Base-by-base conservation (phyloP, 2,888 invertebrate genomes). In the Cataglyphis cursor region DNA sequence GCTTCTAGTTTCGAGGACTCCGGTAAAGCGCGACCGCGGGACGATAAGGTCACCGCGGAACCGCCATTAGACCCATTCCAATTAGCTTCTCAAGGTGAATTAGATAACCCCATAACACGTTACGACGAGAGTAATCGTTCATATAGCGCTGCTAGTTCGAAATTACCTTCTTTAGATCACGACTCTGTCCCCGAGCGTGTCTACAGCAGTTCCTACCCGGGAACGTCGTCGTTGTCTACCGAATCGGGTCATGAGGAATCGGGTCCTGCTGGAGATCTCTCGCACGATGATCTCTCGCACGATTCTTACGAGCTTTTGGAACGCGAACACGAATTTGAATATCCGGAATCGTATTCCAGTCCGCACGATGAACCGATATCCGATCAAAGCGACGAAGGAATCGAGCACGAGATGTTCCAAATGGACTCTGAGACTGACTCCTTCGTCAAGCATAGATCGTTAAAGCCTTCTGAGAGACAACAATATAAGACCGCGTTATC, bases 301-400 rank as follows among this genome's bases (percentile, higher is more conserved):
- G 98, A 98, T 94, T 98, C 98, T 92, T 98, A 98, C 94, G 98
- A 98, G 94, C 95, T 98, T 35, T 95, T 98, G 85, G 98, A 98
- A 94, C 97, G 97, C 93, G 95, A 95, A 91, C 94, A 94, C 88
- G 95, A 95, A 88, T 95, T 94, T 87, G 95, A 95, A 74, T 94
- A 94, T 80, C 93, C 94, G 5, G 95, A 95, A 83, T 95, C 95
- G 9, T 94, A 94, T 81, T 95, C 95, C 31, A 94, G 94, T 86
- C 93, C 93, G 0, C 93, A 89, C 0, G 94, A 94, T 66, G 93
- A 93, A 66, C 88, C 91, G 28, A 86, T 92, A 81, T 94, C 94
- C 28, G 95, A 94, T 44, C 93, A 94, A 41, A 94, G 94, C 66
- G 94, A 94, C 88, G 95, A 94, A 84, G 94, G 93, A 73, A 96